A percentile compares a stretch with the other conserved stretches of the same genome.
Conservation (phyloP, 2,888 invertebrate genomes). For the Holacanthella duospinosa region DNA sequence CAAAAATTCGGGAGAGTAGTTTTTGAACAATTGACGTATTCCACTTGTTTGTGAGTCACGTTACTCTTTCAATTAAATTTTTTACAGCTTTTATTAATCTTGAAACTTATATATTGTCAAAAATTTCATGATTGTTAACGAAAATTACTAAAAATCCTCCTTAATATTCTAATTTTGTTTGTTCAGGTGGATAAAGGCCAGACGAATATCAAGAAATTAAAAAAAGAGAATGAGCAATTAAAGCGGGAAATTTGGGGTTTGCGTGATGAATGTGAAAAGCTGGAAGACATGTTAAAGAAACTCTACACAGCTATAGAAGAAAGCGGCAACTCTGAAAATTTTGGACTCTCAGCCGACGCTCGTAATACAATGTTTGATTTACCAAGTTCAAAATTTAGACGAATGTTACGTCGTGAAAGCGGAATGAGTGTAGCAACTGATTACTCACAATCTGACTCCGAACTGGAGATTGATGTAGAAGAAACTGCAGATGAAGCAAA, state of each 20-base stretch:
- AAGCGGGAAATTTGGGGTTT: constrained; percentile 76
- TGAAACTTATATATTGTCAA: no score
- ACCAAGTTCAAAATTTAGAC: not conserved
- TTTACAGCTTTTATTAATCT: no score
- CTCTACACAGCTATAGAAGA: not conserved
- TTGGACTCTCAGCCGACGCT: not conserved
- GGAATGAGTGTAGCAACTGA: no score
- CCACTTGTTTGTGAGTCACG: no score
- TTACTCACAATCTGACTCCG: constrained; percentile 6
- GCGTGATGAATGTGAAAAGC: constrained; percentile 75
- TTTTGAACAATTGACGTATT: no score
- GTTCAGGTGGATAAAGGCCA: constrained; percentile 68
- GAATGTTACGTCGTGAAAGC: not conserved
- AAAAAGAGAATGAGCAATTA: constrained; percentile 75
- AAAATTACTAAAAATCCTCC: no score
- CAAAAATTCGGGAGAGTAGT: not conserved
- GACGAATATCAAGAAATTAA: constrained; percentile 76
- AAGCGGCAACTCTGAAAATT: not conserved
- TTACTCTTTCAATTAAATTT: no score
- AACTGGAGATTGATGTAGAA: constrained; percentile 8
- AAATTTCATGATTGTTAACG: no score
- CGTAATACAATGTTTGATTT: not conserved
- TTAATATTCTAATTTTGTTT: not conserved
- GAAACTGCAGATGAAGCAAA: not conserved
- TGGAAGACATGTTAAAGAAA: constrained; percentile 60